These are phyloP conservation scores for Ispidina lecontei DNA, from an alignment of 2,797 vertebrate species.

Conservation along the genomic window DNA sequence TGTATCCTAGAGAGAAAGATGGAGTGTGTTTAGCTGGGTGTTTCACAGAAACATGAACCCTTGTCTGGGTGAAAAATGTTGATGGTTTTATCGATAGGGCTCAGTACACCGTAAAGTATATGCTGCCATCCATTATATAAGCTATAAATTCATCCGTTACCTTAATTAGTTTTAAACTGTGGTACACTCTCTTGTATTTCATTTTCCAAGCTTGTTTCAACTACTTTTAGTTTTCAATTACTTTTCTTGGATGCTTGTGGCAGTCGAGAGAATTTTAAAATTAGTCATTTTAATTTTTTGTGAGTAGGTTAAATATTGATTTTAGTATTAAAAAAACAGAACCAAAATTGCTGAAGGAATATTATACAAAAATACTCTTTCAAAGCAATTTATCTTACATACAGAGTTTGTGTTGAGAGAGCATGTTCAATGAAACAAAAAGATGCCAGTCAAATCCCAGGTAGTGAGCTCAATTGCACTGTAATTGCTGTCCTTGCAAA, in stretches of 20 bases:
- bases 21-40: not conserved
- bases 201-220: not conserved
- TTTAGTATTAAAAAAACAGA: not conserved
- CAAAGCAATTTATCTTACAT: not conserved
- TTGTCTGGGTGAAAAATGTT: conserved; percentile 61
- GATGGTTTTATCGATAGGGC: conserved; percentile 49
- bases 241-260: not conserved
- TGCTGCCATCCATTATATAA: conserved; percentile 29
- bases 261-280: not conserved
- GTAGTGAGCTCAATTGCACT: not conserved
- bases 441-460: not conserved
- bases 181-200: not conserved
- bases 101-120: conserved; percentile 56
- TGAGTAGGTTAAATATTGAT: not conserved
- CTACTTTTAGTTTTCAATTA: not conserved
- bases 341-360: not conserved
- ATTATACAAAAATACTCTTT: not conserved
- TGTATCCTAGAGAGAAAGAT: not conserved
- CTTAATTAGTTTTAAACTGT: conserved; percentile 29
- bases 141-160: not conserved
- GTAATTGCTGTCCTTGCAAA: not conserved
- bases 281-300: not conserved
- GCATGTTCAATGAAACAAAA: not conserved
- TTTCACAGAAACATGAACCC: conserved; percentile 36
- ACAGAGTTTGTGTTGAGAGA: not conserved